Conservation (phyloP, 2,888 invertebrate species). For the Trachelus tabidus region DNA sequence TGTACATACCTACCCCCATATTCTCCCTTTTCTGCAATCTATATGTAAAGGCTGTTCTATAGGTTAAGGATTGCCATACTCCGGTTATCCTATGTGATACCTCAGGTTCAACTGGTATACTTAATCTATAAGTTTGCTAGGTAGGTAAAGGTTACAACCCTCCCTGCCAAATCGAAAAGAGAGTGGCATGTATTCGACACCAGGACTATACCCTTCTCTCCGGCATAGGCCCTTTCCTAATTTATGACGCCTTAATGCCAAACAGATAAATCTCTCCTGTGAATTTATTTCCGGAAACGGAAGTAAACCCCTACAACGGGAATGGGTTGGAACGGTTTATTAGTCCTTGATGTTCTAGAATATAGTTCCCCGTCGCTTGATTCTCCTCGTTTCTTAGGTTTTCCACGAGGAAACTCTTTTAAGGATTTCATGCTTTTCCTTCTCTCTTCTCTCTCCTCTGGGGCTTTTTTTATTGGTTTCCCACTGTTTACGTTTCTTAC, state of each 20-base stretch:
- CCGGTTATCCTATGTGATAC: neutral
- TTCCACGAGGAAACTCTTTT: neutral
- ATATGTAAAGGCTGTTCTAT: neutral
- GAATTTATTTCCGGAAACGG: conserved; percentile 24
- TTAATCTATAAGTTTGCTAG: neutral
- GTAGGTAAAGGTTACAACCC: neutral
- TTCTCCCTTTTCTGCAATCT: neutral
- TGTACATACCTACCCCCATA: neutral
- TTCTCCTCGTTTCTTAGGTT: neutral
- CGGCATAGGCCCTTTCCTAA: conserved; percentile 9
- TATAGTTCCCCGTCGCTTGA: neutral
- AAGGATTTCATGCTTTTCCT: neutral
- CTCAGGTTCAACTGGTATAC: neutral
- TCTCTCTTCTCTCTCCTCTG: neutral
- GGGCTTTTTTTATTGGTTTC: neutral
- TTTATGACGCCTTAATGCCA: conserved; percentile 27
- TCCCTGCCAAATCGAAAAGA: neutral
- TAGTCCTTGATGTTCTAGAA: conserved; percentile 19
- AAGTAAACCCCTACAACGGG: conserved; percentile 3
- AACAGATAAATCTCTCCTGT: conserved; percentile 23
- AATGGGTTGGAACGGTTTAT: conserved; percentile 18
- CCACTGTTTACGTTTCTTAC: neutral
- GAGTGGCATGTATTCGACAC: conserved; percentile 2
- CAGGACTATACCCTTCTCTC: neutral
- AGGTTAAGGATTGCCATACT: neutral